phyloP scores from a whole-genome alignment of 2,113 vertebrate species.

The Bos javanicus region DNA sequence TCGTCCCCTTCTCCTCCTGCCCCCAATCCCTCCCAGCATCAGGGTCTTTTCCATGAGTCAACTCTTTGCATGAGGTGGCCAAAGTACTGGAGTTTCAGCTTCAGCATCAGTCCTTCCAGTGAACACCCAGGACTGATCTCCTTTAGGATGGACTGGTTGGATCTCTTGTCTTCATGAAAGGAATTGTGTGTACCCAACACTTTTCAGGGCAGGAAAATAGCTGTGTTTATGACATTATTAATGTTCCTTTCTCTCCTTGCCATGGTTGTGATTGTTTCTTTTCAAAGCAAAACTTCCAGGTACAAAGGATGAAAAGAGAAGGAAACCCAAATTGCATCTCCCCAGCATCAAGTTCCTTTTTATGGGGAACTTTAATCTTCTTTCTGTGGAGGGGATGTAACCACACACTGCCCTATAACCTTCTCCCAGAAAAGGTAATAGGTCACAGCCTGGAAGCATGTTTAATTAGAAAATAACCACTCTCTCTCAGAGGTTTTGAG shows the following conservation, averaged over 20 bases:
- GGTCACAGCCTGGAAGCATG: not conserved
- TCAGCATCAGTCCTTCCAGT: too few species aligned
- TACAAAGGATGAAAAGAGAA: not conserved
- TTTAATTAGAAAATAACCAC: conserved; percentile 8
- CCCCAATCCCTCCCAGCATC: too few species aligned
- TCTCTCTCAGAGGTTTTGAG: not conserved
- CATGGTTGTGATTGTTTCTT: not conserved
- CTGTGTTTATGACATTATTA: not conserved
- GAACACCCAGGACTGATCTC: too few species aligned
- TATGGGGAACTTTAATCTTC: not conserved
- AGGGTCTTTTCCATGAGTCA: too few species aligned
- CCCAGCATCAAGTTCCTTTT: not conserved
- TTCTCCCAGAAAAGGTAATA: not conserved
- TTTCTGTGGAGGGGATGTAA: not conserved
- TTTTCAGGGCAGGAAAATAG: not conserved
- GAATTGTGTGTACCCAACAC: not conserved
- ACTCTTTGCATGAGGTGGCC: too few species aligned
- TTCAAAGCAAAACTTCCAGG: not conserved
- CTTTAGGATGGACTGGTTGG: too few species aligned
- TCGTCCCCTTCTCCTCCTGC: too few species aligned
- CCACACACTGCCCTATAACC: not conserved
- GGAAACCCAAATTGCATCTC: not conserved
- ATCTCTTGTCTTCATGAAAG: not conserved
- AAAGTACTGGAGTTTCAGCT: too few species aligned
- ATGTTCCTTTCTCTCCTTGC: not conserved